Evolutionary conservation across 2,888 invertebrate genomes (phyloP).

Genomic region (Corythucha ciliata): DNA sequence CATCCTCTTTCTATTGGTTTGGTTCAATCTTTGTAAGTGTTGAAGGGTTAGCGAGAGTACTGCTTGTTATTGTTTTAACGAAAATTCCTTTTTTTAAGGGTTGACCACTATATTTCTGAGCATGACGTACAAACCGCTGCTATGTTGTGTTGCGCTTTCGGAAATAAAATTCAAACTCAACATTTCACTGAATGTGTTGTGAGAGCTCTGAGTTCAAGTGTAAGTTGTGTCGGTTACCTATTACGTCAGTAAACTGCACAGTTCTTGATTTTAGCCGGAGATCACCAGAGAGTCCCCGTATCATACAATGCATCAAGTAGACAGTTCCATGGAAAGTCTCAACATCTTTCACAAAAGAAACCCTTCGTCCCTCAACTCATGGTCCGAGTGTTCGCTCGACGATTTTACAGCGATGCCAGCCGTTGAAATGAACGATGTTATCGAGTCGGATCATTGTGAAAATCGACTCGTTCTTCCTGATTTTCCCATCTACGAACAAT

Average conservation of each 20-base stretch:
- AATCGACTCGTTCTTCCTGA: slow-evolving; percentile 7
- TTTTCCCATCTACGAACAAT: slow-evolving; percentile 40
- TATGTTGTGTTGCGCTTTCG: slow-evolving; percentile 83
- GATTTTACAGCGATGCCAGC: slow-evolving; percentile 47
- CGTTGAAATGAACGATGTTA: slow-evolving; percentile 32
- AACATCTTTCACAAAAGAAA: slow-evolving; percentile 60
- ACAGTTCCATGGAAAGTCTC: slow-evolving; percentile 70
- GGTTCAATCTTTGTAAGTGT: slow-evolving; percentile 72
- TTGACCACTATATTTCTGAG: slow-evolving; percentile 67
- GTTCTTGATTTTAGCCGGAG: slow-evolving; percentile 48
- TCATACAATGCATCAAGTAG: slow-evolving; percentile 75
- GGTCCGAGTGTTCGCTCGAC: slow-evolving; percentile 79
- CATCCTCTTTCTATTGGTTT: slow-evolving; percentile 82
- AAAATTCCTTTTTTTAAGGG: slow-evolving; percentile 49
- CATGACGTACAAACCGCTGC: slow-evolving; percentile 89
- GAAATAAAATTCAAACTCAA: slow-evolving; percentile 42
- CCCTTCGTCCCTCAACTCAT: slow-evolving; percentile 77
- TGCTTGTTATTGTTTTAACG: not conserved
- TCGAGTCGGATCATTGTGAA: not conserved
- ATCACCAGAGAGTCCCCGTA: slow-evolving; percentile 84
- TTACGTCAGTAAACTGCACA: slow-evolving; percentile 1
- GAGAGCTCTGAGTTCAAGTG: slow-evolving; percentile 49
- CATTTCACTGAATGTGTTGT: slow-evolving; percentile 40
- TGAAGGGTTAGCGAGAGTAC: not conserved
- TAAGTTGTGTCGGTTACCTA: slow-evolving; percentile 39